These are phyloP conservation scores for Apamea crenata DNA, from an alignment of 2,888 invertebrate genomes.

Conservation along the genomic window DNA sequence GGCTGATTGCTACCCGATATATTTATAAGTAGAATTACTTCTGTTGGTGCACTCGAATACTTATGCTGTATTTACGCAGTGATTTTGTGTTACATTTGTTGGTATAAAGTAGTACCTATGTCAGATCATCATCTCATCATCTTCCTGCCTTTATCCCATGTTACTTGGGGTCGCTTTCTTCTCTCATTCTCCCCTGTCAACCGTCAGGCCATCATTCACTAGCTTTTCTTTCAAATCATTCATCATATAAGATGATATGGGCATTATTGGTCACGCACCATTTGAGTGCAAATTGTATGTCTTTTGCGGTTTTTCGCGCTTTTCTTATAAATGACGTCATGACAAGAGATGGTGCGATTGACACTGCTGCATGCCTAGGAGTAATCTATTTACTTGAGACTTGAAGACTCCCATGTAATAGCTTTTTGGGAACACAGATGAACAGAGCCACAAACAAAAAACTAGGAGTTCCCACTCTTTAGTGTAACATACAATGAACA, in stretches of 20 bases:
- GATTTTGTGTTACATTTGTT: constrained; percentile 7
- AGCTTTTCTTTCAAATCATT: not conserved
- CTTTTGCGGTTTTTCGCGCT: not conserved
- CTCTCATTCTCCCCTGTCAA: not conserved
- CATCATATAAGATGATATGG: not conserved
- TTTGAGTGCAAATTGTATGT: not conserved
- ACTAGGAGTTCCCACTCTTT: not conserved
- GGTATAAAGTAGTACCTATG: not conserved
- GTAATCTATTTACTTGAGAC: not conserved
- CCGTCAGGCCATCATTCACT: not conserved
- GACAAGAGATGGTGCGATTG: too few species aligned
- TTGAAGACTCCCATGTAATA: too few species aligned
- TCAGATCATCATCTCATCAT: not conserved
- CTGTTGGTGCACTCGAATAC: constrained; percentile 39
- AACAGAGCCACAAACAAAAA: not conserved
- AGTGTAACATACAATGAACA: not conserved
- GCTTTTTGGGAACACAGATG: not conserved
- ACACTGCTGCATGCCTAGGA: not conserved
- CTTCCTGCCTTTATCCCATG: not conserved
- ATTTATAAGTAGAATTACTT: constrained; percentile 52
- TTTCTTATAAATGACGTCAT: not conserved
- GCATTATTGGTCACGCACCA: not conserved
- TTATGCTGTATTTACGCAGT: constrained; percentile 3
- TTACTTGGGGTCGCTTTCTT: not conserved
- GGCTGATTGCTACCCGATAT: constrained; percentile 56